Evolutionary conservation across 1,140 invertebrate species (phyloP).

Genomic region (Tachypleus tridentatus): DNA sequence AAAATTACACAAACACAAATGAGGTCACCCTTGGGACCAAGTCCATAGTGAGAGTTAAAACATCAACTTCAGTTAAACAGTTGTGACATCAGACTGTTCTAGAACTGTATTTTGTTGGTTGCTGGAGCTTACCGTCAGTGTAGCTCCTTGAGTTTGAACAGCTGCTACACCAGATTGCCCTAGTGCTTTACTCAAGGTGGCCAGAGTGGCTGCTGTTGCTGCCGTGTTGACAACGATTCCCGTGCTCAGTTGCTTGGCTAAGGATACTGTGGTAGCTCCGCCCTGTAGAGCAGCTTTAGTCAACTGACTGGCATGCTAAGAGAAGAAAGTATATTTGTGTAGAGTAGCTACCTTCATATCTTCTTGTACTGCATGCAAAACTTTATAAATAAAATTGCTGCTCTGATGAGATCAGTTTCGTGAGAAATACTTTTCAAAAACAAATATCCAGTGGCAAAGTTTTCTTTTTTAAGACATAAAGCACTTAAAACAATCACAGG

Average conservation of each 20-base stretch:
- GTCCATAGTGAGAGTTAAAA: too few species aligned
- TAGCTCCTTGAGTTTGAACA: conserved; percentile 4
- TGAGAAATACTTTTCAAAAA: too few species aligned
- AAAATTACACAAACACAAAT: too few species aligned
- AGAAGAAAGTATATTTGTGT: not conserved
- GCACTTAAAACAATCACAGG: too few species aligned
- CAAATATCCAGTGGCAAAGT: too few species aligned
- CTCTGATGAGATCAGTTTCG: too few species aligned
- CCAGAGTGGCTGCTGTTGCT: conserved; percentile 23
- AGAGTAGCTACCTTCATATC: too few species aligned
- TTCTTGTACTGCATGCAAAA: not conserved
- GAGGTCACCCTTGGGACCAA: too few species aligned
- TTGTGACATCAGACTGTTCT: too few species aligned
- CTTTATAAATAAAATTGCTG: not conserved
- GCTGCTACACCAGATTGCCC: conserved; percentile 21
- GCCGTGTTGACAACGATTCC: conserved; percentile 16
- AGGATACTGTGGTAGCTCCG: conserved; percentile 12
- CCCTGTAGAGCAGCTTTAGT: conserved; percentile 14
- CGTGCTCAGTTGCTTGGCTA: conserved; percentile 13
- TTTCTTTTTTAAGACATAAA: too few species aligned
- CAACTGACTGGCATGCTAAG: not conserved
- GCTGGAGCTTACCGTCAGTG: conserved; percentile 1
- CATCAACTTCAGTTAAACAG: too few species aligned
- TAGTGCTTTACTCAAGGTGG: conserved; percentile 30
- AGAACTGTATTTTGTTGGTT: too few species aligned